phyloP scores from a whole-genome alignment of 2,888 invertebrate genomes.

The Caenorhabditis becei region DNA sequence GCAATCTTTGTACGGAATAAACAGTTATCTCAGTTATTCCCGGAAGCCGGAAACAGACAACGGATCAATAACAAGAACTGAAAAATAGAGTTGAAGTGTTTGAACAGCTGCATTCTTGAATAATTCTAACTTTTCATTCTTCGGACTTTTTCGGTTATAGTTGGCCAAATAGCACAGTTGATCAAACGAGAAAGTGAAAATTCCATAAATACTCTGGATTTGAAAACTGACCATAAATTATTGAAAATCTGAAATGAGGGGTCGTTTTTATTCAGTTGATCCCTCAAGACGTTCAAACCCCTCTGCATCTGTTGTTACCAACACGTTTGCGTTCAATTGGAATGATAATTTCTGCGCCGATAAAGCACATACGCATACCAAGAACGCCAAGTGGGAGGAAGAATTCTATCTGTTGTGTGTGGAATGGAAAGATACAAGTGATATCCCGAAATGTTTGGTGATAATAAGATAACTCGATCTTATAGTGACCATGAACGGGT shows the following conservation, averaged over 20 bases:
- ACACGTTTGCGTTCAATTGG: background rate
- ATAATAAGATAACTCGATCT: slow-evolving; percentile 63
- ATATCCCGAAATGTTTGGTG: slow-evolving; percentile 52
- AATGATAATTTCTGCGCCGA: slow-evolving; percentile 28
- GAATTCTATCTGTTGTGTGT: slow-evolving; percentile 32
- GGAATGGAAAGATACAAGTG: slow-evolving; percentile 44
- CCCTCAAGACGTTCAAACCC: too few species aligned
- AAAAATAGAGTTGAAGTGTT: background rate
- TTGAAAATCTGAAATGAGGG: too few species aligned
- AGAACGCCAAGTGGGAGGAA: slow-evolving; percentile 33
- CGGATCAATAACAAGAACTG: background rate
- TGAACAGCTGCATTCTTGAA: background rate
- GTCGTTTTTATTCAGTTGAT: too few species aligned
- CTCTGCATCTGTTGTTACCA: background rate
- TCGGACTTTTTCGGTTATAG: background rate
- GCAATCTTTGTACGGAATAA: background rate
- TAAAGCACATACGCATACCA: slow-evolving; percentile 37
- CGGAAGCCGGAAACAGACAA: background rate
- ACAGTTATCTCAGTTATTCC: slow-evolving; percentile 6
- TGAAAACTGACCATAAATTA: too few species aligned
- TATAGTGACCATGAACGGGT: slow-evolving; percentile 56
- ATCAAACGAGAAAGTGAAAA: too few species aligned
- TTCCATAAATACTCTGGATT: too few species aligned
- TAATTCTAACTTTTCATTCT: background rate
- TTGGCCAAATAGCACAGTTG: too few species aligned